Evolutionary conservation across 2,888 invertebrate species (phyloP), one percentile per base, ranked within the genome.

Genomic region (Eudasyphora cyanicolor): DNA sequence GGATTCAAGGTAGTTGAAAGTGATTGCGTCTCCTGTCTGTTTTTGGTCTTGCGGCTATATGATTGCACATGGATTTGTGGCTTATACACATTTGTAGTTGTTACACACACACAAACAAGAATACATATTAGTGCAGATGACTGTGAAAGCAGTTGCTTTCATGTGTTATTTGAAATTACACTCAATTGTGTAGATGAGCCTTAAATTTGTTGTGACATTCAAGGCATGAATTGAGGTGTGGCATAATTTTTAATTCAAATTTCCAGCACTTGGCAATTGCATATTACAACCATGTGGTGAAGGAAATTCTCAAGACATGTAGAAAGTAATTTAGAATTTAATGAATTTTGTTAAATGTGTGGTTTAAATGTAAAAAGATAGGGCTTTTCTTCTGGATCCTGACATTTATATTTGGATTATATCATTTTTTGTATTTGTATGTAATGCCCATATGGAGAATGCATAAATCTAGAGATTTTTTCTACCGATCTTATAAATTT

Each of bases 11-110:
- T n/a, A 69, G 57, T 69, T 76, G 76, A 76, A 79, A 76, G 64
- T 71, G 70, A 64, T 76, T 76, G 71, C 21, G 32, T 71, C 76
- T 67, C 2, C 64, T 76, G 54, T 81, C 70, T 75, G 38, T 51
- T 75, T 38, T 80, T 70, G 70, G 75, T 64, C 38, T 76, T 80
- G 80, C 45, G 76, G 80, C 64, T 70, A 57, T 76, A 71, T 81
- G 64, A 71, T 76, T 76, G 80, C 60, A 76, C 64, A 70, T 76
- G 21, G 42, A 67, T 71, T 64, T 76, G 70, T 71, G 64, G 80
- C 51, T 71, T 80, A 45, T 62, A 76, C 12, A 76, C 42, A 35
- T 54, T 64, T 64, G 62, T 24, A 24, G 51, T 79, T 57, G 32
- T 67, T 42, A 19, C 27, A 70, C 51, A 45, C 27, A 49, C 7